Percentiles rank a stretch among this genome's conserved stretches.
These are phyloP conservation scores for Phenganax marumi DNA, from an alignment of 92 coral and sea anemone genomes.

Conservation along the genomic window DNA sequence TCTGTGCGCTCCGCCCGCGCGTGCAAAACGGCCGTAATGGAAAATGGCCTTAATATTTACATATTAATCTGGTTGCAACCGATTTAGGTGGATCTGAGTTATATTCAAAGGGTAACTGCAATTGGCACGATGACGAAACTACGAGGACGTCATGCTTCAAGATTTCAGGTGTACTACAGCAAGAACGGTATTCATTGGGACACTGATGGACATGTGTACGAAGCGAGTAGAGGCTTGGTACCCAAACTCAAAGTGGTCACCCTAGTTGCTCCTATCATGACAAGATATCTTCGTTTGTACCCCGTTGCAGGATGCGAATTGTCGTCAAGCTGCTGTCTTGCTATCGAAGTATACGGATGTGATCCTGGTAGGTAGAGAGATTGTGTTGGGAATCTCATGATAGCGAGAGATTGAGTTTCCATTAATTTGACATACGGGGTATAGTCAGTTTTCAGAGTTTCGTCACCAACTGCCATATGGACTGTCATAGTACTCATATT, in stretches of 20 bases:
- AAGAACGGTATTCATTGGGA: slow-evolving; percentile 18
- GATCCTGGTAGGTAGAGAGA: slow-evolving; percentile 11
- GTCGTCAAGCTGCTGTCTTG: slow-evolving; percentile 3
- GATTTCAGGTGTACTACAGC: slow-evolving; percentile 6
- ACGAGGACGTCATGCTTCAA: slow-evolving; percentile 6
- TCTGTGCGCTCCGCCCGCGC: too few species aligned
- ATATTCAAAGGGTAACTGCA: slow-evolving; percentile 13
- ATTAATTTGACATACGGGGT: background rate
- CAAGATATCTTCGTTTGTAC: slow-evolving; percentile 15
- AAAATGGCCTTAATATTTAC: too few species aligned
- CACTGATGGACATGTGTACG: slow-evolving; percentile 25
- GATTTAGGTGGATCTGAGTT: slow-evolving; percentile 11
- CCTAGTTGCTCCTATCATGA: background rate
- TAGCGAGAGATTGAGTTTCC: background rate
- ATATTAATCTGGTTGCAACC: background rate
- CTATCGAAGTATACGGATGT: slow-evolving; percentile 32
- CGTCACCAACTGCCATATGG: background rate
- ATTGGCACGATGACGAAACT: slow-evolving; percentile 6
- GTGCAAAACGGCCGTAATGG: too few species aligned
- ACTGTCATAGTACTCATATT: background rate
- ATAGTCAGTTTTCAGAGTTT: too few species aligned
- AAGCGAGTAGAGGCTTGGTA: background rate
- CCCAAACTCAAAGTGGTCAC: background rate
- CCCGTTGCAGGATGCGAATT: background rate
- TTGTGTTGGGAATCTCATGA: background rate